Base-by-base conservation (phyloP, 2,888 invertebrate genomes). In the Sphaeridia pumilis region DNA sequence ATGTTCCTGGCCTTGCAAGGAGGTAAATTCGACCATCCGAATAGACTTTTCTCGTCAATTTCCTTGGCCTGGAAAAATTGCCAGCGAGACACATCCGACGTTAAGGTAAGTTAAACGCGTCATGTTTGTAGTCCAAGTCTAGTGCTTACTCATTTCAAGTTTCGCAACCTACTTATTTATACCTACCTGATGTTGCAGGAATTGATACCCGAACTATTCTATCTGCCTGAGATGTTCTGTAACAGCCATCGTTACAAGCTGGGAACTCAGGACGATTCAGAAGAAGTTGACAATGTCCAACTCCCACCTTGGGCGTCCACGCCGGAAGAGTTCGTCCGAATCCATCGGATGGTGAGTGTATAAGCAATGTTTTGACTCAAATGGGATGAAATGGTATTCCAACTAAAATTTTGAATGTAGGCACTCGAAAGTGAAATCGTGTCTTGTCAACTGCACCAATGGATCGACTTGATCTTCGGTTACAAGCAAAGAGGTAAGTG, bases 381-480 rank as follows among this genome's bases (percentile, higher is more conserved):
- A n/a, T n/a, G n/a, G n/a, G n/a, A n/a, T n/a, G n/a, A n/a, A n/a
- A n/a, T n/a, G n/a, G n/a, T n/a, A n/a, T n/a, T n/a, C n/a, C 31
- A 14, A 34, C 20, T 47, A 34, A 34, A 24, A 20, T n/a, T 31
- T n/a, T 20, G 17, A 43, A 17, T 60, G 66, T 69, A 83, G 81
- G 97, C 97, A 2, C 76, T 98, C 50, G 98, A 98, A 72, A 97
- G 95, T 0, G 98, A 99, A 74, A 93, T 98, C 70, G 98, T 99
- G 20, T 95, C 95, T 57, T 98, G 98, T 70, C 98, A 99, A 74
- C 78, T 99, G 62, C 97, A 99, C 70, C 97, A 98, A 72, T 99
- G 98, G 98, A 97, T 99, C 66, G 98, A 99, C 73, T 78, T 99
- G 61, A 93, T 98, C 68, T 99, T 99, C 71, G 98, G 98, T 60